Evolutionary conservation across 2,113 vertebrate genomes (phyloP), one percentile per base, ranked within the genome.

Genomic region (Morone saxatilis): DNA sequence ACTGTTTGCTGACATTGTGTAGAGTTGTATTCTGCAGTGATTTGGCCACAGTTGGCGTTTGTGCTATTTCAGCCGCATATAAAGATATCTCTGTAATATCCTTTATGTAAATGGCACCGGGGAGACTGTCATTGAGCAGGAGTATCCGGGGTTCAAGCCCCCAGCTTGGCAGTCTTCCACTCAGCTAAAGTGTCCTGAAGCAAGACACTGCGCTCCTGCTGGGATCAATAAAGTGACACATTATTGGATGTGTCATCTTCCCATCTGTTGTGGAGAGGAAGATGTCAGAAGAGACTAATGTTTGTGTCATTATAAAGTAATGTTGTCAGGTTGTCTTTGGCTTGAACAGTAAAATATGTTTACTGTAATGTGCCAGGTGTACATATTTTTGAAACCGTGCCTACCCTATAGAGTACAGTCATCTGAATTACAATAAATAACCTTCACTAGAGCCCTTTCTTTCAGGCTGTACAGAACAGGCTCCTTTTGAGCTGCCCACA

Each of bases 201-300:
- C 81, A 65, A 60, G 68, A 83, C 22, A 56, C 66, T 40, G 70
- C 83, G 20, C 78, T 67, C 82, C 89, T 78, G 77, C 82, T 72
- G 80, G 60, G 81, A 92, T 88, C 84, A 71, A 74, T 88, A 78
- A 73, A 71, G 71, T 76, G 59, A 81, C 76, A 77, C 68, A 68
- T 88, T 68, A 85, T 67, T 54, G 60, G 69, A 67, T 47, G 65
- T 74, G 56, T 68, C 80, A 80, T 74, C 14, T 19, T 38, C 50
- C 80, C 76, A 78, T 81, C 76, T 65, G 84, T 72, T 88, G 71
- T 31, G 16, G 6, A 31, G 54, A 68, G 22, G 74, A 31, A 56
- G 53, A 61, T 74, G 50, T 74, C 36, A 53, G 25, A 12, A 48
- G 6, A 54, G 6, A 61, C 50, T 4, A 3, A 31, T n/a, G 71